Evolutionary conservation across 2,113 vertebrate species (phyloP).

Genomic region (Myiagra hebetior): DNA sequence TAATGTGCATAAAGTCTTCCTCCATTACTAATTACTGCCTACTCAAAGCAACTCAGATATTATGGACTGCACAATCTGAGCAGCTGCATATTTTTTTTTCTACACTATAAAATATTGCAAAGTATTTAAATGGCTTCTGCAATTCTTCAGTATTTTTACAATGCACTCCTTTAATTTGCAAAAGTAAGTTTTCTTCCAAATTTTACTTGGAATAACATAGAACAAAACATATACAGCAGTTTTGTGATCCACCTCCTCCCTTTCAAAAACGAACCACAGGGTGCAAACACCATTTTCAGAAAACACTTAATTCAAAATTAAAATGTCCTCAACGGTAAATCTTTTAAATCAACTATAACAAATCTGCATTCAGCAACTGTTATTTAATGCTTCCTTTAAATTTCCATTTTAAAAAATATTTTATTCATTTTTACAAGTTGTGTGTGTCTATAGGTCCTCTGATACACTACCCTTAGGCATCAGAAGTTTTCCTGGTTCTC

Average conservation of each 20-base stretch:
- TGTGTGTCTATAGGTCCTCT: conserved; percentile 16
- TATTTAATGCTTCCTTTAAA: not conserved
- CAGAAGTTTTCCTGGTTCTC: conserved; percentile 65
- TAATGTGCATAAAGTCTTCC: not conserved
- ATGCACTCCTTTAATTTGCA: not conserved
- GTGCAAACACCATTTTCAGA: not conserved
- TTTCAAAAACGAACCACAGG: not conserved
- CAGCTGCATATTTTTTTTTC: not conserved
- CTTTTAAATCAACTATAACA: not conserved
- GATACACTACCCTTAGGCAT: conserved; percentile 50
- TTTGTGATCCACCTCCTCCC: not conserved
- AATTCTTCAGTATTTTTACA: not conserved
- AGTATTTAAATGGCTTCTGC: not conserved
- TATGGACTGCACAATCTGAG: not conserved
- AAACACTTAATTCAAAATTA: not conserved
- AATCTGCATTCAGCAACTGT: not conserved
- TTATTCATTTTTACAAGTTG: conserved; percentile 15
- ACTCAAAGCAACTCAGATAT: not conserved
- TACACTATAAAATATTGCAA: not conserved
- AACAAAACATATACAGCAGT: not conserved
- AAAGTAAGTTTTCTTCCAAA: not conserved
- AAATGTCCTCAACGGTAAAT: not conserved
- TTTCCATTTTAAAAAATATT: not conserved
- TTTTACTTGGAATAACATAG: not conserved
- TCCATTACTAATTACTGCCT: not conserved